Conservation (phyloP, 1,140 invertebrate species). For the Plectus sambesii region DNA sequence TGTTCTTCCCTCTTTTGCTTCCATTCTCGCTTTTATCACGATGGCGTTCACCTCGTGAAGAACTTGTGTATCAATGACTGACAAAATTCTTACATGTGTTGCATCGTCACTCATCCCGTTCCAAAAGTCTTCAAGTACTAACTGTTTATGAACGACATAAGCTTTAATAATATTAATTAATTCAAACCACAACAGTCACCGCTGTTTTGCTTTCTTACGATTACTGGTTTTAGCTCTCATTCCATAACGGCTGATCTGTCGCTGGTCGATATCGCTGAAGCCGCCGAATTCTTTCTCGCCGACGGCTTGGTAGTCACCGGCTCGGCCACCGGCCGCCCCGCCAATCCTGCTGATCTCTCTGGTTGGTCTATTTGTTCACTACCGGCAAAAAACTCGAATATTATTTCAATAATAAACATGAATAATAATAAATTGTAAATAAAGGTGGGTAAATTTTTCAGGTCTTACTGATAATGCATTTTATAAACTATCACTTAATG, state of each 20-base stretch:
- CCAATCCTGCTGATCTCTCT: slow-evolving; percentile 53
- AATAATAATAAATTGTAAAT: no score
- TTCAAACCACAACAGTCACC: not conserved
- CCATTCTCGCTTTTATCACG: no score
- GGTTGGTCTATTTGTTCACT: slow-evolving; percentile 45
- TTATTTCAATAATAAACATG: no score
- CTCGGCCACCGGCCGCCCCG: slow-evolving; percentile 57
- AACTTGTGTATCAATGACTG: no score
- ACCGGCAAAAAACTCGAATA: not conserved
- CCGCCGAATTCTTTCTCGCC: slow-evolving; percentile 66
- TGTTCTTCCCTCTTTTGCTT: no score
- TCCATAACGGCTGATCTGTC: slow-evolving; percentile 62
- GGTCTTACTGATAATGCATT: no score
- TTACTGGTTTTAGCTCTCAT: slow-evolving; percentile 58
- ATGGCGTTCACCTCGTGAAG: no score
- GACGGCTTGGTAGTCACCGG: slow-evolving; percentile 71
- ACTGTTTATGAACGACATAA: slow-evolving; percentile 5
- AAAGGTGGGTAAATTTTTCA: no score
- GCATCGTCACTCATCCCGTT: slow-evolving; percentile 7
- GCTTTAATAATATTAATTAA: slow-evolving; percentile 1
- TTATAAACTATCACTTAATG: no score
- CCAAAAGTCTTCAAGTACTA: not conserved
- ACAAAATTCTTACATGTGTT: not conserved
- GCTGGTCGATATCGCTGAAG: slow-evolving; percentile 60
- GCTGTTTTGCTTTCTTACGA: slow-evolving; percentile 14